A percentile compares a stretch with the other conserved stretches of the same genome.
phyloP scores from a whole-genome alignment of 1,140 invertebrate genomes.

The Camponotus floridanus region DNA sequence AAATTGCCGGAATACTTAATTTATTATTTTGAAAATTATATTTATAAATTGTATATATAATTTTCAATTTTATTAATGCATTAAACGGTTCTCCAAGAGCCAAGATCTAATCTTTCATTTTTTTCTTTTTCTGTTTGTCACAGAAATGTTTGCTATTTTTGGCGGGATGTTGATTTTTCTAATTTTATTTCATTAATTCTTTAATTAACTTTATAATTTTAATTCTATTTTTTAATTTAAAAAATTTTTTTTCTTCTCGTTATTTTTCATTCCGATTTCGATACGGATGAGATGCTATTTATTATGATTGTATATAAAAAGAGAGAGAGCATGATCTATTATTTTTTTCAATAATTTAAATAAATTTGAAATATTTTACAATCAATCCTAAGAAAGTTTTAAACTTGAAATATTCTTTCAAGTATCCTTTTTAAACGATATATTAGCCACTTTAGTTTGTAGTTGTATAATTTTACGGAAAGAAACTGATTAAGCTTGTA shows the following conservation, averaged over 20 bases:
- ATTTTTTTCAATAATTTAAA: neutral
- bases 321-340: neutral
- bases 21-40: neutral
- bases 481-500: neutral
- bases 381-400: neutral
- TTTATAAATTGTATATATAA: neutral
- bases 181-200: neutral
- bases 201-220: conserved; percentile 13
- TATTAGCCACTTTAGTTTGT: neutral
- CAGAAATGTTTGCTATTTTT: neutral
- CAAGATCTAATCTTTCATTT: no score
- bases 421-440: neutral
- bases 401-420: neutral
- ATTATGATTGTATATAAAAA: neutral
- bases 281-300: neutral
- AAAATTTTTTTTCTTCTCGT: neutral
- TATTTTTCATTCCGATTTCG: neutral
- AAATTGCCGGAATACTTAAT: neutral
- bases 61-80: conserved; percentile 5
- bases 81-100: neutral
- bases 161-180: neutral
- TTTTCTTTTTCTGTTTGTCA: neutral
- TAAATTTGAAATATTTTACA: neutral
- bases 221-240: neutral
- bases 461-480: neutral